Conservation (phyloP, 2,888 invertebrate species). For the Cephus pygmeus region DNA sequence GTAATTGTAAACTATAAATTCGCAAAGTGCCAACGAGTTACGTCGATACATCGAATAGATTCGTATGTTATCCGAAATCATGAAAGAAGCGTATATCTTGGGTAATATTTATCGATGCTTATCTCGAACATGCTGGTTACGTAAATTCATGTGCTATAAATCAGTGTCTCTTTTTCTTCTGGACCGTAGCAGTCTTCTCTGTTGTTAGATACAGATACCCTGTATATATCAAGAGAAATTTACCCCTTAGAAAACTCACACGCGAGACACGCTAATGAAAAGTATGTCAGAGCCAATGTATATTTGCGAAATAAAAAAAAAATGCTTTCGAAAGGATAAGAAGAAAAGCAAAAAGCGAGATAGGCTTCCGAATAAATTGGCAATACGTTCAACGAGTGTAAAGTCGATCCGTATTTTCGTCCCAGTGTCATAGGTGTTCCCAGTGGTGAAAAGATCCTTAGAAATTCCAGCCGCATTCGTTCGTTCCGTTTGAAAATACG, state of each 20-base stretch:
- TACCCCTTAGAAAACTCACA: neutral
- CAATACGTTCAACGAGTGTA: neutral
- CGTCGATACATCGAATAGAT: neutral
- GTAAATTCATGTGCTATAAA: neutral
- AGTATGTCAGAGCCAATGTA: neutral
- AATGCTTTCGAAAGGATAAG: neutral
- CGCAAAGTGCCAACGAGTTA: neutral
- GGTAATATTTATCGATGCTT: neutral
- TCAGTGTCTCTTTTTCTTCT: neutral
- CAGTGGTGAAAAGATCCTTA: neutral
- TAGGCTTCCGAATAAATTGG: neutral
- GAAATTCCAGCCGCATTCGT: slow-evolving; percentile 4
- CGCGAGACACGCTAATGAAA: neutral
- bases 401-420: neutral
- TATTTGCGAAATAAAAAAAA: neutral
- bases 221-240: neutral
- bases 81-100: neutral
- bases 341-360: neutral
- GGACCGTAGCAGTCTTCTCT: neutral
- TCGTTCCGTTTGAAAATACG: slow-evolving; percentile 19
- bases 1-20: neutral
- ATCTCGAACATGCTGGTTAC: neutral
- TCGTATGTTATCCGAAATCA: neutral
- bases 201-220: neutral
- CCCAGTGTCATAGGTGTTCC: neutral